Evolutionary conservation across 2,888 invertebrate genomes (phyloP), one percentile per base, ranked within the genome.

Genomic region (Lysandra bellargus): DNA sequence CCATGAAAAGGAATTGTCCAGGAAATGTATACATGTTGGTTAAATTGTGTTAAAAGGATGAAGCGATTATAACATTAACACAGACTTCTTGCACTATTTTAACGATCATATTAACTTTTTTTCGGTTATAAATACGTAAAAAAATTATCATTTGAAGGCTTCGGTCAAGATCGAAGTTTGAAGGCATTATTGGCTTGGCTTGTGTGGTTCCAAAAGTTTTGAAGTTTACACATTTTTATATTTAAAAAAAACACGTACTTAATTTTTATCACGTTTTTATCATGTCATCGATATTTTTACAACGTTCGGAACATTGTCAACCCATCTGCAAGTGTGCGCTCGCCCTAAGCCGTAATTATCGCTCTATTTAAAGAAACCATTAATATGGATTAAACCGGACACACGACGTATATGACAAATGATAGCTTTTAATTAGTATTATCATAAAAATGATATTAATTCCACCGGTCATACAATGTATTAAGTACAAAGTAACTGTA

Each of bases 351-450:
- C 17, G 73, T 81, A 83, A 82, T 83, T 82, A 84, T 82, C 80
- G 80, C 61, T 69, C 64, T 80, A 83, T 88, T 90, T 88, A 83
- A 86, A 86, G 86, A 86, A 85, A 83, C 87, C 82, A 89, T 90
- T 88, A 88, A 89, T 90, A 89, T 89, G 88, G 85, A 90, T 88
- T 87, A 89, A 84, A 80, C 78, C 49, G 82, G 83, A 84, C 83
- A 83, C 87, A 87, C 86, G 86, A 86, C 87, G 84, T 85, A 83
- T 84, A 84, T 85, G 87, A 87, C 87, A 85, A 84, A 85, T 85
- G 84, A 82, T 83, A 85, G 82, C 86, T 86, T 85, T 85, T 86
- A 87, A 87, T 81, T 79, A 78, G 40, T 78, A 74, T 79, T 80
- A 72, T 77, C 37, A 79, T 80, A 80, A 78, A 78, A 81, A 81